Base-by-base conservation (phyloP, 2,113 vertebrate genomes). In the Fulica atra region DNA sequence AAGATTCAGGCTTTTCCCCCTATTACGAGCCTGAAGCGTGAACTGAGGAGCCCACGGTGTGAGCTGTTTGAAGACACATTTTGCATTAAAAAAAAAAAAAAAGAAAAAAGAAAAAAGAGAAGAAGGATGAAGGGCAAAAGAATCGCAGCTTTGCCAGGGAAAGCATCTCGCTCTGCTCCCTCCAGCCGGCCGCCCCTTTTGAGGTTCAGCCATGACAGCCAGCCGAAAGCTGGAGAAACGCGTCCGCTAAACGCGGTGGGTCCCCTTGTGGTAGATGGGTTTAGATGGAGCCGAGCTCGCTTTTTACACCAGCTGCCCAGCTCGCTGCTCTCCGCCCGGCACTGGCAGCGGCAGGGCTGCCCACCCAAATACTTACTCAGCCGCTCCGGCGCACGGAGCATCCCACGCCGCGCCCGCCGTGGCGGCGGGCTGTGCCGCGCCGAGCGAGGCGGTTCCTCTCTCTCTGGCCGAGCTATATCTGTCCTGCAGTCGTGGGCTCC, bases 131-230 rank as follows among this genome's bases (percentile, higher is more conserved):
- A 81, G 33, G 42, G 44, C 2, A 33, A 92, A 74, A 61, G 18
- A 84, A 89, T 81, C 3, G 26, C 51, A 51, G 92, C 71, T 93
- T 90, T 69, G n/a, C 81, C n/a, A 15, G 53, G 63, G 40, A 93
- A 89, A 89, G 57, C 81, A 65, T 51, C 53, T 35, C 40, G n/a
- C 70, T 13, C 66, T 57, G 85, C 71, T 81, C 35, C 74, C 42
- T 85, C 28, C 10, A 86, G 79, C 72, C 6, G 2, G 50, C 92
- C 82, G 92, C 81, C 71, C 89, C 53, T 64, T 85, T 36, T 48
- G 78, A 87, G 87, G 51, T 77, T 86, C 72, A 93, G 71, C 93
- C 89, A 78, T 66, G 94, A 91, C 79, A 92, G 89, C 25, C 61
- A 77, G 77, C 65, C 3, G 25, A 71, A 78, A 89, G 50, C 72